Evolutionary conservation across 2,888 invertebrate species (phyloP).

Genomic region (Nephrotoma flavescens): DNA sequence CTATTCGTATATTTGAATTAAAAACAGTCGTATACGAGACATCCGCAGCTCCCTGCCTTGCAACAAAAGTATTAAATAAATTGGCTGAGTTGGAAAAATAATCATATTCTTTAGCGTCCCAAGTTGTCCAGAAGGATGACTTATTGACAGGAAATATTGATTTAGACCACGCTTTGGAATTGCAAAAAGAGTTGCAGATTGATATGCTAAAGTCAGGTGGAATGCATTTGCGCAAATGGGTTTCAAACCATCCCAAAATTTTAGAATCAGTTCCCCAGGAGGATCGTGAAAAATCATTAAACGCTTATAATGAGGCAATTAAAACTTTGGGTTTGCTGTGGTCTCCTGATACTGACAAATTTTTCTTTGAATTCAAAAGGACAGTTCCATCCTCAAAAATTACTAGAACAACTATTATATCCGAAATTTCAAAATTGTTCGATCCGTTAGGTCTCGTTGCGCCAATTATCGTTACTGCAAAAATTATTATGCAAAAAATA

Average conservation of each 20-base stretch:
- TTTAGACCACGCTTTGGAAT: neutral
- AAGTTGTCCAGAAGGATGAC: neutral
- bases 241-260: neutral
- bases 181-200: neutral
- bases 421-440: neutral
- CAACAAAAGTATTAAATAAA: neutral
- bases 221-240: neutral
- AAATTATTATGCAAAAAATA: neutral
- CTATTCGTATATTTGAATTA: neutral
- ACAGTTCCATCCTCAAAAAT: neutral
- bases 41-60: neutral
- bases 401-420: too few species aligned
- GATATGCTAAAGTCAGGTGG: neutral
- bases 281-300: neutral
- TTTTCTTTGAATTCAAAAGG: neutral
- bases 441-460: neutral
- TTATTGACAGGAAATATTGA: neutral
- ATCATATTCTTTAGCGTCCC: neutral
- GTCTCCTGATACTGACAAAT: neutral
- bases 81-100: neutral
- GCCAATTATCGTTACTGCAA: neutral
- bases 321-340: neutral
- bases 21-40: neutral
- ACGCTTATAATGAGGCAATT: neutral
- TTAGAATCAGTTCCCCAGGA: neutral